Conservation (phyloP, 92 coral and sea anemone genomes). For the Anthopleura xanthogrammica region DNA sequence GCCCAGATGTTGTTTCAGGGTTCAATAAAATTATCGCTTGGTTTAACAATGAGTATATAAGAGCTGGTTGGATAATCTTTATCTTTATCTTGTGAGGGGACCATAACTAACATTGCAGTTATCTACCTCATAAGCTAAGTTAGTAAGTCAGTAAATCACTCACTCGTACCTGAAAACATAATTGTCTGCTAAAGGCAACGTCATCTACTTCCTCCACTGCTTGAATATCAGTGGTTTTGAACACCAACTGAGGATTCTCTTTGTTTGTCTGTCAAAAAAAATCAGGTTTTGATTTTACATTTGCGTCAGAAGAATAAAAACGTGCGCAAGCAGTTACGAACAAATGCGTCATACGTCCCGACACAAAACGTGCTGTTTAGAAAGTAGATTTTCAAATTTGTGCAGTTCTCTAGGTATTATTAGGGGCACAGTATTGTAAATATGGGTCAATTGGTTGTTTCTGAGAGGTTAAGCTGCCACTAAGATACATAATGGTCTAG, state of each 20-base stretch:
- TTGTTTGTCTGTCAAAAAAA: constrained; percentile 55
- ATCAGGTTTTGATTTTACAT: neutral
- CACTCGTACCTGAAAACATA: constrained; percentile 73
- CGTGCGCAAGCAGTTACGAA: neutral
- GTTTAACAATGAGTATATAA: too few species aligned
- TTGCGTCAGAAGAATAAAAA: neutral
- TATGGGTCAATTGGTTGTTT: neutral
- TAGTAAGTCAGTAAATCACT: neutral
- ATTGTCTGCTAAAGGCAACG: constrained; percentile 55
- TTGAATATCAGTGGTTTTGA: constrained; percentile 61
- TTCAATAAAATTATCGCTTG: too few species aligned
- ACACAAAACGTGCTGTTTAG: too few species aligned
- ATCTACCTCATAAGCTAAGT: too few species aligned
- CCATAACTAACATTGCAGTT: too few species aligned
- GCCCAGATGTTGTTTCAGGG: too few species aligned
- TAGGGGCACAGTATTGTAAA: neutral
- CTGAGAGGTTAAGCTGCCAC: neutral
- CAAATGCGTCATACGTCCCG: neutral
- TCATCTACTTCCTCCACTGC: constrained; percentile 75
- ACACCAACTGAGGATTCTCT: constrained; percentile 63
- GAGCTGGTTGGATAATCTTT: too few species aligned
- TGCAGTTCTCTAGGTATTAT: neutral
- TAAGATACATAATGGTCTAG: neutral
- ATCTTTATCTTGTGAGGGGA: too few species aligned
- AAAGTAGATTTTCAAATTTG: too few species aligned